Evolutionary conservation across 2,113 vertebrate genomes (phyloP), one percentile per base, ranked within the genome.

Genomic region (Cnemophilus loriae): DNA sequence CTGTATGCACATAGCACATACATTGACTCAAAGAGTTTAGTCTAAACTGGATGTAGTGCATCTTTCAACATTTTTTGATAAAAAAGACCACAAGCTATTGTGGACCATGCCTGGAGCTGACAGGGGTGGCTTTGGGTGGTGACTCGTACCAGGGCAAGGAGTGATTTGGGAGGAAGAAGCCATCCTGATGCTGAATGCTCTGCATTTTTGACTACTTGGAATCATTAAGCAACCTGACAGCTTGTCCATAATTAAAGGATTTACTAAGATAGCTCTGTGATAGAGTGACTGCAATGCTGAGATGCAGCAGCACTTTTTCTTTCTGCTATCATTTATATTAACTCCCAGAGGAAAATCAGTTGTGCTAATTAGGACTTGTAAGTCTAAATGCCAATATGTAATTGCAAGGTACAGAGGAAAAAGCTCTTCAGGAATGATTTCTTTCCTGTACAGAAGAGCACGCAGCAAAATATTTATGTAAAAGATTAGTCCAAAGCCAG

Each of bases 321-420:
- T 73, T 33, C 63, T 87, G 52, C 84, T 84, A 35, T 96, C 44
- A 71, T 89, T 95, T 90, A 68, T 92, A 81, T 84, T 56, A 93
- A 87, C 42, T 93, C 89, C 80, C 89, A 78, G 64, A 89, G 84
- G 86, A 87, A 95, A 95, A 87, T 59, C 52, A 84, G 64, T 84
- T 70, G 59, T 74, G 80, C 86, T 93, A 87, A 97, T 95, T 93
- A 93, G 79, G 47, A 92, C 39, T 92, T 81, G 76, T 84, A 69
- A 95, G 89, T 84, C 80, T 89, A 91, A 91, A 87, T 89, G 86
- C 85, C 86, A 95, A 81, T 84, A 90, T 56, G 28, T 42, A 89
- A 70, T 80, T 89, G 65, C 55, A 85, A 84, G 77, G 46, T 35
- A 65, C 30, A 69, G 76, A 83, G 49, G 28, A 74, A 88, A 79